Evolutionary conservation across 2,797 vertebrate species (phyloP), one percentile per base, ranked within the genome.

Genomic region (Pagetopsis macropterus): DNA sequence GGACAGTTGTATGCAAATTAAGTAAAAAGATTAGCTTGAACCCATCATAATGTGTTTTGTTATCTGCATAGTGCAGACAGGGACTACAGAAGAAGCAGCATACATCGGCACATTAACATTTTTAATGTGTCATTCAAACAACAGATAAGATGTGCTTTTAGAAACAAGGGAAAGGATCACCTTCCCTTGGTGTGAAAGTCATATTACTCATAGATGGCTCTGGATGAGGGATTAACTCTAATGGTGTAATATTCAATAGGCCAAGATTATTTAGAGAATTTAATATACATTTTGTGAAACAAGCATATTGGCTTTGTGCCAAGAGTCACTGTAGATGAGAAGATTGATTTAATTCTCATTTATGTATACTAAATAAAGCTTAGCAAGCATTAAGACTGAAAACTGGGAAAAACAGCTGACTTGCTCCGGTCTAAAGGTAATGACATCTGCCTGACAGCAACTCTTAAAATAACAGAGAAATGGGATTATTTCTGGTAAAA

Each of bases 1-100:
- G 75, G 68, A 40, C 23, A 49, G 60, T 73, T 48, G 3, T 60
- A 55, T 79, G 72, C 71, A 74, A 63, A 68, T 75, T 40, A 52
- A 68, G 9, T 64, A 23, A 49, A 75, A 62, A 55, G 54, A 45
- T 67, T 62, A 56, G 31, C 65, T 49, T 64, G 33, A 37, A 37
- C 9, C 33, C 33, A 37, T 37, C 7, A 6, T 46, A 2, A 37
- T 19, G 3, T 65, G 45, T 6, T n/a, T 19, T 45, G 1, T 63
- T 43, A 60, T 60, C n/a, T 52, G 13, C 54, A 61, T 23, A 52
- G 11, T 33, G 15, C 15, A 71, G 33, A 14, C 46, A 61, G 64
- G 3, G 21, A 3, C 44, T 2, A 4, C 21, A 69, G 49, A 9
- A 44, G 57, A 31, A 7, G 70, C 61, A 63, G 57, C 45, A 27